Evolutionary conservation across 1,140 invertebrate species (phyloP).

Genomic region (Drosophila chauvacae): DNA sequence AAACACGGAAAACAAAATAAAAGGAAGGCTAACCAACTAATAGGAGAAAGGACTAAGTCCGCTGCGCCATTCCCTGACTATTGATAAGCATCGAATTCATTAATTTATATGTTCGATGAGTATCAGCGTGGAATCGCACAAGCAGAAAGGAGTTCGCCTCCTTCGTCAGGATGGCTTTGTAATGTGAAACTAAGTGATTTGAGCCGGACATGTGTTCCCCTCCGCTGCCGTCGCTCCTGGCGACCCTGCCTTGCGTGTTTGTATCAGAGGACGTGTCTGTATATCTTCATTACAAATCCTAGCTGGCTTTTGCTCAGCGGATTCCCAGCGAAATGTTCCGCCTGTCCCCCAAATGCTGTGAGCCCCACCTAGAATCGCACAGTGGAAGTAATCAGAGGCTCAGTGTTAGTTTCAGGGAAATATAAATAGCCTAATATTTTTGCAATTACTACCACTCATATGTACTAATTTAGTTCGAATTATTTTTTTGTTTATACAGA

Average conservation of each 20-base stretch:
- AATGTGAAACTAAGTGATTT: constrained; percentile 82
- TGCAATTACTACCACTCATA: not conserved
- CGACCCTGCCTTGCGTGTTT: constrained; percentile 30
- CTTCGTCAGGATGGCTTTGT: constrained; percentile 70
- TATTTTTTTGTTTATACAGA: not conserved
- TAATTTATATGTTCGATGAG: constrained; percentile 79
- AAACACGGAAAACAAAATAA: constrained; percentile 31
- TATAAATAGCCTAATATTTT: not conserved
- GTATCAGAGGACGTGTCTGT: constrained; percentile 57
- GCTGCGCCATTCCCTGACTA: constrained; percentile 46
- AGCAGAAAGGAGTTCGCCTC: constrained; percentile 65
- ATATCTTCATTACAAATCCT: constrained; percentile 77
- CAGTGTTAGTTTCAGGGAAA: not conserved
- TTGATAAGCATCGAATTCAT: constrained; percentile 83
- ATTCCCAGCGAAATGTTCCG: constrained; percentile 61
- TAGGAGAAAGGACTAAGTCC: constrained; percentile 54
- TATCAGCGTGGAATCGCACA: constrained; percentile 58
- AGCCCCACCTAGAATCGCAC: constrained; percentile 16
- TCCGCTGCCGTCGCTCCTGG: not conserved
- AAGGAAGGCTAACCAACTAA: constrained; percentile 71
- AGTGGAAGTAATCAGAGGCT: constrained; percentile 15
- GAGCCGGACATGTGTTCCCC: constrained; percentile 45
- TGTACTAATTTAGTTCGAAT: not conserved
- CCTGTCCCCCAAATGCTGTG: constrained; percentile 41
- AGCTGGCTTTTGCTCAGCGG: constrained; percentile 70